Percentiles rank a stretch among this genome's conserved stretches.
These are phyloP conservation scores for Drosophila prostipennis DNA, from an alignment of 2,888 invertebrate species.

Conservation along the genomic window DNA sequence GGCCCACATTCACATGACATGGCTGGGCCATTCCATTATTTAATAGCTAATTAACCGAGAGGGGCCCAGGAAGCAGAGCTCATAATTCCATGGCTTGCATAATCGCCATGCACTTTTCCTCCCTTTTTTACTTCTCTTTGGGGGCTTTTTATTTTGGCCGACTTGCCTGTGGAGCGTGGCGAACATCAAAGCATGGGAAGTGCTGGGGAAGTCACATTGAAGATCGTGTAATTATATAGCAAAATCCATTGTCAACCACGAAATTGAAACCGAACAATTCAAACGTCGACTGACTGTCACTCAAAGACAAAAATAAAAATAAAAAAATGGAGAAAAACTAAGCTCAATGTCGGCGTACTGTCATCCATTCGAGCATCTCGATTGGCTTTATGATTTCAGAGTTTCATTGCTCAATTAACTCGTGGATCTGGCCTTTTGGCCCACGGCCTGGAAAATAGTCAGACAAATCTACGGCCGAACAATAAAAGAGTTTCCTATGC, in stretches of 20 bases:
- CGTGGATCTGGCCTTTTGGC: conserved; percentile 63
- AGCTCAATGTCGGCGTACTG: conserved; percentile 70
- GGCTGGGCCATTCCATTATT: conserved; percentile 65
- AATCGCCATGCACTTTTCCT: conserved; percentile 65
- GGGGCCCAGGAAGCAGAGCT: conserved; percentile 61
- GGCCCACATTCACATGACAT: conserved; percentile 67
- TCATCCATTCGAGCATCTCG: conserved; percentile 42
- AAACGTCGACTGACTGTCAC: conserved; percentile 62
- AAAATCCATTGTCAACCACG: conserved; percentile 80
- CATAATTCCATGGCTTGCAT: conserved; percentile 72
- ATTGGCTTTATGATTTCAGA: conserved; percentile 49
- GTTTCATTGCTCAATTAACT: conserved; percentile 65
- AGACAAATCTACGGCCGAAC: conserved; percentile 25
- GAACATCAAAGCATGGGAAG: conserved; percentile 71
- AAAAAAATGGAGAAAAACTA: conserved; percentile 8
- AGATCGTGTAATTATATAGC: conserved; percentile 78
- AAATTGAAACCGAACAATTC: conserved; percentile 78
- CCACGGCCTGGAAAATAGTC: conserved; percentile 34
- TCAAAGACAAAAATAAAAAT: conserved; percentile 22
- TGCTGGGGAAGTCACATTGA: conserved; percentile 56
- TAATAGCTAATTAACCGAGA: conserved; percentile 66
- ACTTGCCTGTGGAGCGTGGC: conserved; percentile 74
- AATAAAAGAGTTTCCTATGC: conserved; percentile 18
- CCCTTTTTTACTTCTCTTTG: conserved; percentile 31
- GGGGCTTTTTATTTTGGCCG: conserved; percentile 62